Evolutionary conservation across 2,797 vertebrate species (phyloP).

Genomic region (Serranus cabrilla): DNA sequence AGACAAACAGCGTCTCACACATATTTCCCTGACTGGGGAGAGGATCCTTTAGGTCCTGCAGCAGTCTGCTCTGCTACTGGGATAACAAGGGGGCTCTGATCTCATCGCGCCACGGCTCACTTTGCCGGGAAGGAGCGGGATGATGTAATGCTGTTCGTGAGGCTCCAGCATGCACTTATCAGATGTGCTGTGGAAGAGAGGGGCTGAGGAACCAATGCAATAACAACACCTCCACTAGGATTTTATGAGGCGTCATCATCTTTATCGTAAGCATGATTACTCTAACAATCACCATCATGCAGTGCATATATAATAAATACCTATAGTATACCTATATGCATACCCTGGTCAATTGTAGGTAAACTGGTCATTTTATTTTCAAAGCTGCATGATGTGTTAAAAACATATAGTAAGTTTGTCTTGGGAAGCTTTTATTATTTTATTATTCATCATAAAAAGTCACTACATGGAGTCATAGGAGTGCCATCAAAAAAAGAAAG

Average conservation of each 20-base stretch:
- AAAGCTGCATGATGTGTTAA: not conserved
- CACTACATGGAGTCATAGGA: no score
- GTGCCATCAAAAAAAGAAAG: no score
- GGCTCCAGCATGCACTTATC: constrained; percentile 76
- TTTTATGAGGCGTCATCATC: constrained; percentile 53
- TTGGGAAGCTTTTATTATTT: not conserved
- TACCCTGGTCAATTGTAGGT: not conserved
- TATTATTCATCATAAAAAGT: no score
- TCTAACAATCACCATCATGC: constrained; percentile 18
- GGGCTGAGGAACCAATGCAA: constrained; percentile 52
- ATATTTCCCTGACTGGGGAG: constrained; percentile 60
- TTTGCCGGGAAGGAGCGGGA: constrained; percentile 79
- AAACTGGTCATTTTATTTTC: not conserved
- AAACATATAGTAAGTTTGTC: constrained; percentile 2
- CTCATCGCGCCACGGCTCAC: constrained; percentile 73
- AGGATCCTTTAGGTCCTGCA: constrained; percentile 74
- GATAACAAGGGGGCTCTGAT: constrained; percentile 76
- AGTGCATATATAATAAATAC: not conserved
- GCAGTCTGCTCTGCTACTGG: constrained; percentile 72
- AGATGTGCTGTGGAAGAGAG: constrained; percentile 46
- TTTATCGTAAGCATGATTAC: constrained; percentile 60
- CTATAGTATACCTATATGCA: not conserved
- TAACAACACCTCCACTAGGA: constrained; percentile 54
- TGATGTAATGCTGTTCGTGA: constrained; percentile 85
- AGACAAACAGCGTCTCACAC: constrained; percentile 62